A percentile compares a stretch with the other conserved stretches of the same genome.
These are phyloP conservation scores for Mastigias papua DNA, from an alignment of 30 jellyfish, hydroid and myxozoan species.

Conservation along the genomic window DNA sequence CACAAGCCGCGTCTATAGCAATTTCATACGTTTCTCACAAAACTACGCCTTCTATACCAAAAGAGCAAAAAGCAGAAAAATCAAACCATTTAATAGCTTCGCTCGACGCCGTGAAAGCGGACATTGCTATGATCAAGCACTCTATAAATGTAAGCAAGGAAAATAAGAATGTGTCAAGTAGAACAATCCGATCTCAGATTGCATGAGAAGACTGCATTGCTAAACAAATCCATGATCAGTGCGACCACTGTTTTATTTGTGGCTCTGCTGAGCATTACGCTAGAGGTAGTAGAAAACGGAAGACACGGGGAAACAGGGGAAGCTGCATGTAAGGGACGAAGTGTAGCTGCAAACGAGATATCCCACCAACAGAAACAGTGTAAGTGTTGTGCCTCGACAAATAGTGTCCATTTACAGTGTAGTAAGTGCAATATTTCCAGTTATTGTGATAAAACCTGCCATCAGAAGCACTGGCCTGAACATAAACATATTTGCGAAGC, in stretches of 20 bases:
- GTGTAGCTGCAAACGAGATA: constrained; percentile 52
- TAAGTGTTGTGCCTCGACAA: constrained; percentile 20
- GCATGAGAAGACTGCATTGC: neutral
- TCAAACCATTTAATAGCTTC: neutral
- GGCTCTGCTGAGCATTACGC: constrained; percentile 33
- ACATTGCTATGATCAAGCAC: neutral
- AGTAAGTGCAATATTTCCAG: constrained; percentile 43
- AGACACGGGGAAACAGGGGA: constrained; percentile 73
- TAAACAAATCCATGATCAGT: neutral
- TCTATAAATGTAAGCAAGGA: neutral
- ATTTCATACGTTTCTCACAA: neutral
- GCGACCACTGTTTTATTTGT: constrained; percentile 1
- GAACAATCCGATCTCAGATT: neutral
- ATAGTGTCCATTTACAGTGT: constrained; percentile 10
- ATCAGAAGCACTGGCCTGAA: constrained; percentile 73
- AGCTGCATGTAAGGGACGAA: constrained; percentile 45
- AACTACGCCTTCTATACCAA: neutral
- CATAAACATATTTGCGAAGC: constrained; percentile 56
- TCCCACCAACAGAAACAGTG: constrained; percentile 12
- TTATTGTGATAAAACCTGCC: constrained; percentile 60
- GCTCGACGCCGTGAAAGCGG: neutral
- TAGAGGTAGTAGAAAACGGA: constrained; percentile 70
- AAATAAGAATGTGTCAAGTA: neutral
- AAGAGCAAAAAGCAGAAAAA: neutral
- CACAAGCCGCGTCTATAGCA: neutral